These are phyloP conservation scores for Garrulus glandarius DNA, from an alignment of 2,797 vertebrate species.

Conservation along the genomic window DNA sequence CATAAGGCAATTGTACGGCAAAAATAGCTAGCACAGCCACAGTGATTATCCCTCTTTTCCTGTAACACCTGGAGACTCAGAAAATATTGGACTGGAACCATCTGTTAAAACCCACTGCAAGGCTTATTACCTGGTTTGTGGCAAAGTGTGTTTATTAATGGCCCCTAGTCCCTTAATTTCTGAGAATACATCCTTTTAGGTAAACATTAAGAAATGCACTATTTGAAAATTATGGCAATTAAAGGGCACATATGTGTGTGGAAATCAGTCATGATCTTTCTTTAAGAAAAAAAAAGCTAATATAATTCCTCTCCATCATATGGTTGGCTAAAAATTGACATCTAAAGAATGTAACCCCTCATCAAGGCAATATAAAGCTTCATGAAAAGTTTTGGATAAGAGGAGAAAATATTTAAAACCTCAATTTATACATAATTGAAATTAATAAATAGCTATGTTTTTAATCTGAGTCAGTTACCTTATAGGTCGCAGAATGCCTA, in stretches of 20 bases:
- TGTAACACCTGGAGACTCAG: background rate
- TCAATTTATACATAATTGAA: background rate
- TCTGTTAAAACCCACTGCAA: background rate
- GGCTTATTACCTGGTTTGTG: background rate
- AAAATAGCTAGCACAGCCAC: background rate
- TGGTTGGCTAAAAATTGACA: background rate
- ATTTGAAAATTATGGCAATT: background rate
- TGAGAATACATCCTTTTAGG: background rate
- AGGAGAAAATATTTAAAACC: background rate
- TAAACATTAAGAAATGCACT: background rate
- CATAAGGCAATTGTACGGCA: background rate
- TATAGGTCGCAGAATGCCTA: background rate
- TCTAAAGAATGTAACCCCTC: background rate
- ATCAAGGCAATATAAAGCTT: background rate
- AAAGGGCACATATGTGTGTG: background rate
- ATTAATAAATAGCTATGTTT: background rate
- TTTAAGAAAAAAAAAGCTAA: background rate
- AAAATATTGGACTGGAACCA: background rate
- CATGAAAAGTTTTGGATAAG: background rate
- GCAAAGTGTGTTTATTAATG: background rate
- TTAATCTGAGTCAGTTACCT: background rate
- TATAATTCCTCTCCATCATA: background rate
- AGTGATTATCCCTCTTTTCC: background rate
- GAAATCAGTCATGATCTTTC: background rate
- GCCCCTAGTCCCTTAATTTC: background rate